phyloP scores from a whole-genome alignment of 2,113 vertebrate genomes.

The Labeo catla region DNA sequence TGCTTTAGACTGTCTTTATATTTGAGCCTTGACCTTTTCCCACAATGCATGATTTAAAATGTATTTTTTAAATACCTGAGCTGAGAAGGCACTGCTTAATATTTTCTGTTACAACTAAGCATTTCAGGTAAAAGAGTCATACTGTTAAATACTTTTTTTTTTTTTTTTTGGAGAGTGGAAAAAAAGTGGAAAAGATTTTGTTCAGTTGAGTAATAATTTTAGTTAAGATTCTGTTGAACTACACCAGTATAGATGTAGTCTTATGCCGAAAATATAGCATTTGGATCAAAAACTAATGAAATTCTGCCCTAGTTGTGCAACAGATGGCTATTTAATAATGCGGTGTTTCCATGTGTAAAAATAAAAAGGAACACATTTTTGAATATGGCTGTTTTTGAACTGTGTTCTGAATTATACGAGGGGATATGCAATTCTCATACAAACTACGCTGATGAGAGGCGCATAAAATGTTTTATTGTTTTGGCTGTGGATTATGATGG shows the following conservation, averaged over 20 bases:
- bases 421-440: not conserved
- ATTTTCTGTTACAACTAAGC: not conserved
- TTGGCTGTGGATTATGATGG: constrained; percentile 12
- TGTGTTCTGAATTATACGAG: not conserved
- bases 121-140: not conserved
- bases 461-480: not conserved
- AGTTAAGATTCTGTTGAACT: not conserved
- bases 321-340: not conserved
- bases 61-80: not conserved
- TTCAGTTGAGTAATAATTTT: not conserved
- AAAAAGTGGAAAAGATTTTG: not conserved
- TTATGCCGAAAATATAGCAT: too few relatives aligned
- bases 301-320: not conserved
- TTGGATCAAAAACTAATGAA: not conserved
- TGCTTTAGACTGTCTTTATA: not conserved
- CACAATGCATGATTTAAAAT: not conserved
- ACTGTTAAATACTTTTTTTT: not conserved
- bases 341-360: not conserved
- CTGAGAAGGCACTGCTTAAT: not conserved
- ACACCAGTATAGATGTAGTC: not conserved
- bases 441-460: not conserved
- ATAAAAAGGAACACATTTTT: constrained; percentile 16
- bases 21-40: not conserved
- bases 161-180: too few relatives aligned
- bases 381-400: not conserved